A percentile compares a stretch with the other conserved stretches of the same genome.
Conservation (phyloP, 2,797 vertebrate species). For the Eutrigla gurnardus region DNA sequence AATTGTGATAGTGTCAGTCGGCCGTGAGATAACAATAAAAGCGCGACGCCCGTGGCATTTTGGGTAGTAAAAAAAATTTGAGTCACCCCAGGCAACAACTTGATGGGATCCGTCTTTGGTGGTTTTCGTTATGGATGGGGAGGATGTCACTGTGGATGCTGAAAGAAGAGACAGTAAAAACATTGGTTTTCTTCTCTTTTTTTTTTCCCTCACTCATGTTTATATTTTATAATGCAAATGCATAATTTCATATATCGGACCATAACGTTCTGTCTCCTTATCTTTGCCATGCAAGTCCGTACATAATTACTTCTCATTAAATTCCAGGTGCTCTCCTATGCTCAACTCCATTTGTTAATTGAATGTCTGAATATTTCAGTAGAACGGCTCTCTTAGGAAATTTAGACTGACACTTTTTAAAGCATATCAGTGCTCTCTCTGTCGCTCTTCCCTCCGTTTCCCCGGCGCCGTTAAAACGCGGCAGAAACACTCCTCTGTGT, state of each 20-base stretch:
- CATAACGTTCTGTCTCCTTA: conserved; percentile 42
- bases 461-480: conserved; percentile 37
- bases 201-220: conserved; percentile 4
- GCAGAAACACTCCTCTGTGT: conserved; percentile 38
- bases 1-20: conserved; percentile 70
- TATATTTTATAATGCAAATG: conserved; percentile 40
- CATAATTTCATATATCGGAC: conserved; percentile 24
- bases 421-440: conserved; percentile 46
- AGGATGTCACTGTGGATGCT: conserved; percentile 36
- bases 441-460: conserved; percentile 29
- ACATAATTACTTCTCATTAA: conserved; percentile 68
- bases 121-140: not conserved
- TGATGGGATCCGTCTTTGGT: not conserved
- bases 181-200: conserved; percentile 22
- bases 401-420: conserved; percentile 64
- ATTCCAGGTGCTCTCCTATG: conserved; percentile 63
- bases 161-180: conserved; percentile 22
- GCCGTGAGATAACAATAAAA: conserved; percentile 69
- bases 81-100: conserved; percentile 59
- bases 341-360: conserved; percentile 65
- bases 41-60: conserved; percentile 62
- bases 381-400: conserved; percentile 60
- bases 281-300: conserved; percentile 49
- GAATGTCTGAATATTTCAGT: conserved; percentile 72
- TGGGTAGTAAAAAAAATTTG: conserved; percentile 37